These are phyloP conservation scores for Drosophila baimaii DNA, from an alignment of 1,140 invertebrate species.

Conservation along the genomic window DNA sequence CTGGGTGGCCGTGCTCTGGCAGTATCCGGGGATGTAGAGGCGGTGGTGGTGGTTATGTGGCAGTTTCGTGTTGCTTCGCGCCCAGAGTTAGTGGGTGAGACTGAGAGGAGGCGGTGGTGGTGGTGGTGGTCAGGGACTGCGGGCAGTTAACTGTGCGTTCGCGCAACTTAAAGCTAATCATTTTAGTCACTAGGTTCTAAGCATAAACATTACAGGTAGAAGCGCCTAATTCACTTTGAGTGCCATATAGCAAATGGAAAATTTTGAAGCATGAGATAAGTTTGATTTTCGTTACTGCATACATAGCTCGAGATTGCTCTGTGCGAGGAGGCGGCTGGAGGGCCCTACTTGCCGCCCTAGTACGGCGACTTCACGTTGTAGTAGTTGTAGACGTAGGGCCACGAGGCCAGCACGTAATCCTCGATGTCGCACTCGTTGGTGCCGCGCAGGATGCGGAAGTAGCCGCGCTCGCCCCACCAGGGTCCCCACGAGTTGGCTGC, in stretches of 20 bases:
- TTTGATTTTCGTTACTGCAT: slow-evolving; percentile 56
- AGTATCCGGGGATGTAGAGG: slow-evolving; percentile 47
- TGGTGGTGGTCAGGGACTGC: slow-evolving; percentile 25
- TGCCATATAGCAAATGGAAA: slow-evolving; percentile 68
- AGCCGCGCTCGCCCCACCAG: slow-evolving; percentile 94
- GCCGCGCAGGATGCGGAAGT: slow-evolving; percentile 92
- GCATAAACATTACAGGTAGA: slow-evolving; percentile 73
- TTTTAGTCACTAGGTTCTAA: slow-evolving; percentile 75
- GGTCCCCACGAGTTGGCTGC: slow-evolving; percentile 96
- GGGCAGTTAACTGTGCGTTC: slow-evolving; percentile 55
- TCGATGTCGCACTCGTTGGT: slow-evolving; percentile 94
- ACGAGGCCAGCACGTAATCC: slow-evolving; percentile 91
- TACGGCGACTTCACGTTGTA: slow-evolving; percentile 55
- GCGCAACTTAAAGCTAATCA: slow-evolving; percentile 73
- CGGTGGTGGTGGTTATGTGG: slow-evolving; percentile 51
- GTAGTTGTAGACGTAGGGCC: slow-evolving; percentile 87
- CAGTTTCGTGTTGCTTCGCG: slow-evolving; percentile 70
- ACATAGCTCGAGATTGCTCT: slow-evolving; percentile 66
- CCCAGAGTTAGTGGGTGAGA: slow-evolving; percentile 37
- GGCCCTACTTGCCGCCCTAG: slow-evolving; percentile 22
- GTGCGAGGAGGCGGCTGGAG: slow-evolving; percentile 28
- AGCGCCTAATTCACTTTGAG: slow-evolving; percentile 79
- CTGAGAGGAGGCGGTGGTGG: background rate
- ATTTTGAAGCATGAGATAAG: slow-evolving; percentile 81
- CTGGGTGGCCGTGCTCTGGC: slow-evolving; percentile 36